Evolutionary conservation across 2,113 vertebrate species (phyloP), one percentile per base, ranked within the genome.

Genomic region (Mirounga angustirostris): DNA sequence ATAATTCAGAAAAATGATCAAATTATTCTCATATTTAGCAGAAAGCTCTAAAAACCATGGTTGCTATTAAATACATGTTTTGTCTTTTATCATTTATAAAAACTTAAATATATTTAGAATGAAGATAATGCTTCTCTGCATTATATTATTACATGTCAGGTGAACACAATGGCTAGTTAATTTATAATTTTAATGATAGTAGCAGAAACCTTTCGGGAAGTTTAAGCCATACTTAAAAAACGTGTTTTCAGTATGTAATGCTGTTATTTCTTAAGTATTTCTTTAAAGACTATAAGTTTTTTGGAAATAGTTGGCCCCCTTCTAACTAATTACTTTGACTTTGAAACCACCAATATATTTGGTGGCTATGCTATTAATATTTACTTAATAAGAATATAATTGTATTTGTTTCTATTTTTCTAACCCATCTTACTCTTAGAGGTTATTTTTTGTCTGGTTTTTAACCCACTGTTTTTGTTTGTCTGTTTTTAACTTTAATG

Each of bases 191-290:
- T 6, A 91, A n/a, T 94, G 8, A 2, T 40, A 71, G 4, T 28
- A 94, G 43, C 2, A 78, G 1, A 46, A 69, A 3, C 9, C 54
- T 82, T 67, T 87, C 12, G 16, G 43, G 85, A 28, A 15, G 3
- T 73, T 73, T 96, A 82, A 93, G 33, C 9, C 13, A 79, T 16
- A 46, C 12, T 78, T 33, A 26, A 90, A 76, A 76, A 63, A 81
- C 54, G 12, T 2, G 1, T 46, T 82, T 94, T 93, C 40, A 56
- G 6, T 56, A 28, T 93, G 0, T 61, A 69, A 33, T 80, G 19
- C 14, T 89, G 7, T 67, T 30, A 80, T 84, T 90, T 9, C 26
- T 89, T 92, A 96, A 91, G 79, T 74, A 83, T 63, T 94, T 63
- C 36, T 83, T 84, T 63, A 67, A 95, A 89, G 52, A 33, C 0